phyloP scores from a whole-genome alignment of 2,113 vertebrate genomes.

The Bubo scandiacus region DNA sequence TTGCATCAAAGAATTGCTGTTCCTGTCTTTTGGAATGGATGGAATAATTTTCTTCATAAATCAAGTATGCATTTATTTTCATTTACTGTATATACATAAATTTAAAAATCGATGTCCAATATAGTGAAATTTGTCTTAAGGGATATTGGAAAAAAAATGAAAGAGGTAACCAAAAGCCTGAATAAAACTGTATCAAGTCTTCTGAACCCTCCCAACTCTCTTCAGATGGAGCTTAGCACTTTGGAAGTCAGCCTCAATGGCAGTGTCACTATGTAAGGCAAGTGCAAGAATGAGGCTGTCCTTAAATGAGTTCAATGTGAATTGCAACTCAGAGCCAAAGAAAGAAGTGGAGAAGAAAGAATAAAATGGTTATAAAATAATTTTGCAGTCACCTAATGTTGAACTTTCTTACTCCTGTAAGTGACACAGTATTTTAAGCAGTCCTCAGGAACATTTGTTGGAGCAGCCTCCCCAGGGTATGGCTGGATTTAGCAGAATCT shows the following conservation, averaged over 20 bases:
- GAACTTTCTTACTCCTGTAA: background rate
- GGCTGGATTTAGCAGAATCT: background rate
- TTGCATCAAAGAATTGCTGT: background rate
- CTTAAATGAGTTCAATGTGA: background rate
- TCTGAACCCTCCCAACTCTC: background rate
- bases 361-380: background rate
- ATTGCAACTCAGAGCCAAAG: background rate
- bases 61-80: background rate
- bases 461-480: background rate
- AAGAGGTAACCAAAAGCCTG: background rate
- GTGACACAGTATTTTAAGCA: background rate
- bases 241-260: background rate
- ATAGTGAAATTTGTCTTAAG: background rate
- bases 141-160: background rate
- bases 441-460: background rate
- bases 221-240: background rate
- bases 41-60: background rate
- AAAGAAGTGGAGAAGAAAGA: background rate
- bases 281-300: background rate
- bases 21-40: background rate
- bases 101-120: background rate
- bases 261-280: background rate
- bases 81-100: background rate
- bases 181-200: background rate
- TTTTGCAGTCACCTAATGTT: background rate